Conservation (phyloP, 2,113 vertebrate species). For the Colius striatus region DNA sequence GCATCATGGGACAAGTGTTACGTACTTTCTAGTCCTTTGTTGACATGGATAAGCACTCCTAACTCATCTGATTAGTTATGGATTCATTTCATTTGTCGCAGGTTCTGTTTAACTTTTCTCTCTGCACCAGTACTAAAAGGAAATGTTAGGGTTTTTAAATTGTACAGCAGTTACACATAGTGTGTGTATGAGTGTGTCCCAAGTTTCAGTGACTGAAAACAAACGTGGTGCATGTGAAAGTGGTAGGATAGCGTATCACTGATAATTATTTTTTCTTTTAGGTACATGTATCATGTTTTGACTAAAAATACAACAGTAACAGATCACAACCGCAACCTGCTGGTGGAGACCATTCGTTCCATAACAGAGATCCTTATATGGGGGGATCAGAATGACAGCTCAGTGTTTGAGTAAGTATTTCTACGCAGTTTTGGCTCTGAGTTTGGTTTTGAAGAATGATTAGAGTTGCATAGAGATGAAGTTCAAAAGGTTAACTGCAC, state of each 20-base stretch:
- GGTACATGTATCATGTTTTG: constrained; percentile 95
- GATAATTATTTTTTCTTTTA: constrained; percentile 40
- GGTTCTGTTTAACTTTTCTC: not conserved
- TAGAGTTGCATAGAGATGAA: not conserved
- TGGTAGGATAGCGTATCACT: not conserved
- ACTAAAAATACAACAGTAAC: constrained; percentile 99
- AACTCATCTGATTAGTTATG: not conserved
- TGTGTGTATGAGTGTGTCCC: not conserved
- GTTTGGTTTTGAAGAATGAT: not conserved
- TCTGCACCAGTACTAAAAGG: not conserved
- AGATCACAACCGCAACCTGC: constrained; percentile 94
- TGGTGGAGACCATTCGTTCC: constrained; percentile 97
- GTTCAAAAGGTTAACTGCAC: not conserved
- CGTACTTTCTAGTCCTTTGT: not conserved
- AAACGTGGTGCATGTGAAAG: not conserved
- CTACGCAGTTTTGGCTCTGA: not conserved
- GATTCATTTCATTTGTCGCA: not conserved
- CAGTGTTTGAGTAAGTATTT: constrained; percentile 94
- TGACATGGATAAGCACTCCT: not conserved
- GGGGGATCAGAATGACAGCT: constrained; percentile 99
- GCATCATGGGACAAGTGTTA: not conserved
- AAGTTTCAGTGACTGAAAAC: not conserved
- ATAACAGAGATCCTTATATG: constrained; percentile 99
- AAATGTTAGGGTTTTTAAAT: not conserved
- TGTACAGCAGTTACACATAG: not conserved